Evolutionary conservation across 2,113 vertebrate species (phyloP), one percentile per base, ranked within the genome.

Genomic region (Mustela nigripes): DNA sequence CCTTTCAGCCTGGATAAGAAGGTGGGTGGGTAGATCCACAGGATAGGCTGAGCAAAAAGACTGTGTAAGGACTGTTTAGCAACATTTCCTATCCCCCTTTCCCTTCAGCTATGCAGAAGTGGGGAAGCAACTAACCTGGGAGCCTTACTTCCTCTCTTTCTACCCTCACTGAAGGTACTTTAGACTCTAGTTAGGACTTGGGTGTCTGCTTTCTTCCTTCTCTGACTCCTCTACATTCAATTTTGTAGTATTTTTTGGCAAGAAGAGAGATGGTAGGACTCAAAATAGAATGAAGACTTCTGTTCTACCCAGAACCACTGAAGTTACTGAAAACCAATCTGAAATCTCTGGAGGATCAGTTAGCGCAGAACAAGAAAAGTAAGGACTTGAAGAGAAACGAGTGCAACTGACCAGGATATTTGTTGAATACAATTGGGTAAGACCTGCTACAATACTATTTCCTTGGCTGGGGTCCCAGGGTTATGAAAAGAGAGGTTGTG

Each of bases 71-170:
- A 91, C 50, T 71, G 28, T 82, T 95, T 53, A 83, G 42, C 6
- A 24, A 90, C 18, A 65, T 87, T 84, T 81, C 31, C 28, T 96
- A 96, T 33, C 63, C 8, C 28, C 28, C 73, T 90, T 92, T 88
- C 60, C 53, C 33, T 80, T 60, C 9, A 79, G 33, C 39, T 31
- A 10, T 42, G 53, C 11, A 83, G 80, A 95, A 71, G 53, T 42
- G 84, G 76, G 76, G 56, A 94, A 97, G 26, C n/a, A 92, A 81
- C 56, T 90, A 92, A 90, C 62, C 36, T 80, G 28, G 33, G 65
- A 94, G 33, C 56, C 91, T 81, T 33, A 42, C 12, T 62, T 74
- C 24, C 36, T 33, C 39, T 24, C 4, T 42, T 19, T 81, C 48
- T 21, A 71, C 31, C 16, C 24, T 71, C n/a, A 65, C 53, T 69